Conservation (phyloP, 2,888 invertebrate genomes). For the Drosophila mimica region DNA sequence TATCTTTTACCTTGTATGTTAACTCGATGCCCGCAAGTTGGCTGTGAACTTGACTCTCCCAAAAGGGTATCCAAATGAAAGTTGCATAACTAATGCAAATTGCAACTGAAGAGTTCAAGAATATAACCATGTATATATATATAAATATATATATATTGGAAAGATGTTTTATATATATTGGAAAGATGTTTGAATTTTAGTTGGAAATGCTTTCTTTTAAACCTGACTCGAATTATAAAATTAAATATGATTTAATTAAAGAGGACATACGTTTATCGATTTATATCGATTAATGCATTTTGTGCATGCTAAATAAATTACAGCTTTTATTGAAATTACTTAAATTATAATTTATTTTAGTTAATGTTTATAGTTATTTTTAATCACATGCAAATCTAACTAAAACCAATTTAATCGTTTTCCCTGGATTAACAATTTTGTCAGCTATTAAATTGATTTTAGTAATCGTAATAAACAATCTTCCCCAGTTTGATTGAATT, state of each 20-base stretch:
- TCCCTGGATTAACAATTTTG: too few species aligned
- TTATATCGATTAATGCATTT: neutral
- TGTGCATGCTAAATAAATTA: neutral
- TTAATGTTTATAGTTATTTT: neutral
- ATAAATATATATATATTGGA: neutral
- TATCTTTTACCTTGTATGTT: slow-evolving; percentile 31
- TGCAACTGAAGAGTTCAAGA: neutral
- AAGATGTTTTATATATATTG: neutral
- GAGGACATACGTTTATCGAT: neutral
- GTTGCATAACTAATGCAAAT: neutral
- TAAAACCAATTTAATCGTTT: too few species aligned
- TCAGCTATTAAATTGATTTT: neutral
- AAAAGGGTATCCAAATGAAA: slow-evolving; percentile 5
- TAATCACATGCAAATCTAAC: neutral
- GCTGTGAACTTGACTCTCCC: slow-evolving; percentile 17
- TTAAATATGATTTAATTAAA: neutral
- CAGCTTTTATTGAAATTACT: neutral
- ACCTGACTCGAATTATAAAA: neutral
- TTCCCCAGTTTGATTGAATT: neutral
- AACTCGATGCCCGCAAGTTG: slow-evolving; percentile 48
- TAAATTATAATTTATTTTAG: neutral
- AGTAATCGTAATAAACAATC: neutral
- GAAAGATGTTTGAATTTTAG: neutral
- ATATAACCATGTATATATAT: neutral
- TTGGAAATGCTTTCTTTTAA: neutral